These are phyloP conservation scores for Micrasema minimum DNA, from an alignment of 1,140 invertebrate genomes.

Conservation along the genomic window DNA sequence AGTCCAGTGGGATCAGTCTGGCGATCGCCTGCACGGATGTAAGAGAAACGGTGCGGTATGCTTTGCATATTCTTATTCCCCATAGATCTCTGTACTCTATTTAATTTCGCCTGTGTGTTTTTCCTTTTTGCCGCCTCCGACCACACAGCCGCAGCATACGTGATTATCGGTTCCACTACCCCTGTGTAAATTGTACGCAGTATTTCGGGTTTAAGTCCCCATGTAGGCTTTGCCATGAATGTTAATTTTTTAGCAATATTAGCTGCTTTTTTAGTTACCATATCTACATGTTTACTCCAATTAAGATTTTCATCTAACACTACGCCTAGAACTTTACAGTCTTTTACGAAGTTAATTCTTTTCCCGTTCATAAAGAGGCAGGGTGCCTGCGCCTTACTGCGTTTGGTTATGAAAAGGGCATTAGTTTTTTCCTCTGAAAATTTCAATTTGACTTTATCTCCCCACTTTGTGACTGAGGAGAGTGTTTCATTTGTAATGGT, in stretches of 20 bases:
- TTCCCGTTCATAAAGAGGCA: not conserved
- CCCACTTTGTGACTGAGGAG: not conserved
- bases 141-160: not conserved
- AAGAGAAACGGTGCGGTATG: constrained; percentile 3
- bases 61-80: constrained; percentile 20
- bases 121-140: not conserved
- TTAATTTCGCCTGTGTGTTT: not conserved
- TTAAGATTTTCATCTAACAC: not conserved
- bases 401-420: constrained; percentile 4
- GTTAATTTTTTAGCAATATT: not conserved
- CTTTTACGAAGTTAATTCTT: not conserved
- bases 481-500: not conserved
- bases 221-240: constrained; percentile 6
- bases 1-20: not conserved
- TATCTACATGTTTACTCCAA: not conserved
- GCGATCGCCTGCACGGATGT: not conserved
- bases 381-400: not conserved
- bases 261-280: not conserved
- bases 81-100: constrained; percentile 1
- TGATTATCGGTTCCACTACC: not conserved
- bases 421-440: constrained; percentile 9
- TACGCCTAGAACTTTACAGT: constrained; percentile 1
- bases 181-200: not conserved
- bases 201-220: not conserved
- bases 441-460: constrained; percentile 6